Base-by-base conservation (phyloP, 2,113 vertebrate genomes). In the Ochotona curzoniae region DNA sequence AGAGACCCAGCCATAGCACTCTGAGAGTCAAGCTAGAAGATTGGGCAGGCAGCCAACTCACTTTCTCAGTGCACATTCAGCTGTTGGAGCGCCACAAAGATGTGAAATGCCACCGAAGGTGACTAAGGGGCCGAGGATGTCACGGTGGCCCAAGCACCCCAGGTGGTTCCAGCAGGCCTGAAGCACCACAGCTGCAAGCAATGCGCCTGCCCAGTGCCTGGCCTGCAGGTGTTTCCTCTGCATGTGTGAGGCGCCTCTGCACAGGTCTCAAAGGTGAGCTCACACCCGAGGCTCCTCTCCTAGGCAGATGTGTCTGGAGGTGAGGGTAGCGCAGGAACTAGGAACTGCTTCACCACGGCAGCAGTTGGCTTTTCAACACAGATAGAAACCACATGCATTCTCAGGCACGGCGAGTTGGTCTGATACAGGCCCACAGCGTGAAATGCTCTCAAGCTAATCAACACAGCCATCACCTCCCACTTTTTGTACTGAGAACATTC, bases 161-260 rank as follows among this genome's bases (percentile, higher is more conserved):
- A 44, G 32, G 18, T 28, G 2, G 2, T 0, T 26, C 13, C 23
- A 12, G 83, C 26, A 8, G 7, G 30, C 32, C 26, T 30, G 2
- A 71, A 5, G 25, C 38, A 7, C 30, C 61, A 1, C 13, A 7
- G 18, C 0, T 0, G 8, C 49, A 28, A 4, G n/a, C 3, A 12
- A 5, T 1, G 4, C 10, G 11, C 2, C 30, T 57, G 92, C 30
- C 9, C 13, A 20, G 0, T 1, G 21, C 1, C 0, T 0, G 0
- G 6, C 26, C 21, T 15, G 67, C 26, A n/a, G 54, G 14, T 38
- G 1, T 2, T 12, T 17, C 4, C 1, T 11, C 13, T 32, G 67
- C 66, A 17, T 61, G 0, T 0, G 0, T 8, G 2, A 4, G 12
- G 28, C n/a, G 49, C 28, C 23, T 1, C 5, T 0, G 9, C 7